Percentiles rank a stretch among this genome's conserved stretches.
phyloP scores from a whole-genome alignment of 2,888 invertebrate genomes.

The Cephus sareptanus region DNA sequence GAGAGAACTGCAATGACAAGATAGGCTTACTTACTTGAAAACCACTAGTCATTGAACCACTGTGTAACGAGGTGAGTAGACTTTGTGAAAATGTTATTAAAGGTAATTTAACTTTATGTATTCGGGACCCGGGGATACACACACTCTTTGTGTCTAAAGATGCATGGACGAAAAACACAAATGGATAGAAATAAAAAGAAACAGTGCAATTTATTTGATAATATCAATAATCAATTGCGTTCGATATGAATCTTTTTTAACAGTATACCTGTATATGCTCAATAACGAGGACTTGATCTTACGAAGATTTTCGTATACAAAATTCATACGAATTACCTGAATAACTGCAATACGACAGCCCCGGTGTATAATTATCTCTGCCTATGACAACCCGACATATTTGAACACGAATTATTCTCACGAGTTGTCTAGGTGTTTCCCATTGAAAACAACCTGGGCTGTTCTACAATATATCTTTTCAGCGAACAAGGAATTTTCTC shows the following conservation, averaged over 20 bases:
- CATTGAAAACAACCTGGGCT: conserved; percentile 52
- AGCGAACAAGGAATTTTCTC: neutral
- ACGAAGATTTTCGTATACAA: neutral
- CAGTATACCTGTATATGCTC: no score
- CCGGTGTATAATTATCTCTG: conserved; percentile 28
- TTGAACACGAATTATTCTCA: conserved; percentile 28
- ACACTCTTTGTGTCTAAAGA: no score
- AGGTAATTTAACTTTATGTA: conserved; percentile 52
- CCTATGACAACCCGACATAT: conserved; percentile 51
- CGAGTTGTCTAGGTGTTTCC: conserved; percentile 57
- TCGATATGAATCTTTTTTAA: neutral
- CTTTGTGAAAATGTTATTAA: conserved; percentile 61
- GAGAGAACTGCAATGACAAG: conserved; percentile 60
- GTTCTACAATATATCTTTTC: conserved; percentile 22
- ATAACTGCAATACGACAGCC: conserved; percentile 1
- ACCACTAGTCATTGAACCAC: conserved; percentile 61
- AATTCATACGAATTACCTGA: neutral
- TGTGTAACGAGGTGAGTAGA: conserved; percentile 62
- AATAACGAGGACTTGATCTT: no score
- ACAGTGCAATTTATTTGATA: neutral
- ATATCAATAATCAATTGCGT: no score
- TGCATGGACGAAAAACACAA: conserved; percentile 12
- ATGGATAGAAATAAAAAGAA: conserved; percentile 10
- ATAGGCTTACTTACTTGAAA: conserved; percentile 63
- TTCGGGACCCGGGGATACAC: conserved; percentile 53